Conservation (phyloP, 1,140 invertebrate genomes). For the Zelostemma sp. region DNA sequence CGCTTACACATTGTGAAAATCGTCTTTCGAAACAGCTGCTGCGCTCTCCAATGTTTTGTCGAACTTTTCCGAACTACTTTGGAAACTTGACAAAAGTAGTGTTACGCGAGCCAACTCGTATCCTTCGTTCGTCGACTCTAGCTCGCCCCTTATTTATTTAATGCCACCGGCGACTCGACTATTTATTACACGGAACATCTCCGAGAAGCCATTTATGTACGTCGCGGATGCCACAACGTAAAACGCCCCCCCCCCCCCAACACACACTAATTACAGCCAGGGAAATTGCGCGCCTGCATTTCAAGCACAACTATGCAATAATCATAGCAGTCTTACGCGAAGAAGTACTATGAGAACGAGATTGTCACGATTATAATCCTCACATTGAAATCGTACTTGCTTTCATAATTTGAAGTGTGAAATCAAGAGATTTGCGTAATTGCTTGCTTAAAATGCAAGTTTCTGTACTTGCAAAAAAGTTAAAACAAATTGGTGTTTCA, state of each 20-base stretch:
- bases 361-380: conserved; percentile 9
- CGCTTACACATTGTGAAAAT: conserved; percentile 1
- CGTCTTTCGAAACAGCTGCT: conserved; percentile 12
- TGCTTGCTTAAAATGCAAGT: no score
- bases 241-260: neutral
- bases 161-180: conserved; percentile 21
- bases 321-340: neutral
- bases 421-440: neutral
- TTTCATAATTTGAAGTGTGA: neutral
- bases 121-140: conserved; percentile 4
- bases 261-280: conserved; percentile 5
- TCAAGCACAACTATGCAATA: conserved; percentile 1
- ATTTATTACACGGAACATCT: conserved; percentile 28
- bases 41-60: conserved; percentile 10
- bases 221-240: neutral
- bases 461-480: neutral
- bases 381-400: neutral
- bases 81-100: conserved; percentile 26
- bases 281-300: conserved; percentile 1
- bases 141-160: conserved; percentile 43
- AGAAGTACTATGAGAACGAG: conserved; percentile 4
- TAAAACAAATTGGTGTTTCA: neutral
- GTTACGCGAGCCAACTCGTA: conserved; percentile 5
- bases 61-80: conserved; percentile 28
- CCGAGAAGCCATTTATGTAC: conserved; percentile 18